These are phyloP conservation scores for Paedocypris micromegethes DNA, from an alignment of 2,797 vertebrate genomes.

Conservation along the genomic window DNA sequence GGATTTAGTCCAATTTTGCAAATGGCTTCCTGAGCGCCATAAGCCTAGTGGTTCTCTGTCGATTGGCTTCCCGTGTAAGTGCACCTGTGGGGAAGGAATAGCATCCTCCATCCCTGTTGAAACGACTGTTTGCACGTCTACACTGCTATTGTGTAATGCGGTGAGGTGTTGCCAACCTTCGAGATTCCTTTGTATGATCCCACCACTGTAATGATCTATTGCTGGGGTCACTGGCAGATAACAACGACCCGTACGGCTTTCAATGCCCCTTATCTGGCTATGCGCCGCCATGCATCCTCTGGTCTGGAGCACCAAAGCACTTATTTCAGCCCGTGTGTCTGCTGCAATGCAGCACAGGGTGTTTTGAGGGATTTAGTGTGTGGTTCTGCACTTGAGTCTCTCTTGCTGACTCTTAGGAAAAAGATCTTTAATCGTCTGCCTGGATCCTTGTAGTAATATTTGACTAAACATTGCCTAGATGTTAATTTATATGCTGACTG, in stretches of 20 bases:
- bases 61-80: slow-evolving; percentile 21
- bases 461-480: no score
- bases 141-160: neutral
- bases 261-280: slow-evolving; percentile 29
- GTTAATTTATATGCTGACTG: no score
- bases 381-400: slow-evolving; percentile 13
- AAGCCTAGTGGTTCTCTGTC: slow-evolving; percentile 6
- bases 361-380: slow-evolving; percentile 20
- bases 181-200: slow-evolving; percentile 19
- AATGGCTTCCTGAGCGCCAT: slow-evolving; percentile 8
- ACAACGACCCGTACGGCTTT: slow-evolving; percentile 23
- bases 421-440: slow-evolving; percentile 13
- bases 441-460: no score
- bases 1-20: slow-evolving; percentile 7
- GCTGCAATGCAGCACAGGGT: slow-evolving; percentile 27
- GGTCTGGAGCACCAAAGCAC: slow-evolving; percentile 18
- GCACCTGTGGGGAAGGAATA: neutral
- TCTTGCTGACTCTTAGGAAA: slow-evolving; percentile 10
- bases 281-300: slow-evolving; percentile 27
- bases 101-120: neutral
- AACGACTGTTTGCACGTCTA: slow-evolving; percentile 6
- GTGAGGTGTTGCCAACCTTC: slow-evolving; percentile 8
- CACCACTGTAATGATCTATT: slow-evolving; percentile 30
- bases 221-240: slow-evolving; percentile 24
- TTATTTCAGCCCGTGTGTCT: slow-evolving; percentile 27